Evolutionary conservation across 2,797 vertebrate genomes (phyloP), one percentile per base, ranked within the genome.

Genomic region (Pyrocephalus nanus): DNA sequence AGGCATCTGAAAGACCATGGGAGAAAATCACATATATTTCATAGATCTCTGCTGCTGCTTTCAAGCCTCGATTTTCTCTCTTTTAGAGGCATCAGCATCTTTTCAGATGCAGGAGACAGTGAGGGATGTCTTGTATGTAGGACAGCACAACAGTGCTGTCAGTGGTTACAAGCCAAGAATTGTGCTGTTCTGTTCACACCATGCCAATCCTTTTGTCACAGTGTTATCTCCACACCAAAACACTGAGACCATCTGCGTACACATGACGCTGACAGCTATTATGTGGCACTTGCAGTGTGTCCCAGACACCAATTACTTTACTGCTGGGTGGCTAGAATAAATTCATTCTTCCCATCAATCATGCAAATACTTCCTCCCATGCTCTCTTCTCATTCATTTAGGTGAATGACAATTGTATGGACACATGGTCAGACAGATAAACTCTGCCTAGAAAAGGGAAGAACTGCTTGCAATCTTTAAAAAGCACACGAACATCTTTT

Each of bases 171-270:
- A 6, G 84, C 92, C 93, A 89, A 73, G 43, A 60, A 26, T 11
- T 27, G 34, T 48, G 83, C 55, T 86, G 51, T 18, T 89, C 88
- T 75, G 77, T 80, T 96, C 84, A 45, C 77, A 81, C 88, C 57
- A 53, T 19, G 91, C 67, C 79, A 96, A 86, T 83, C 50, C 42
- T 90, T 95, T 92, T 94, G 86, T 95, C 93, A 92, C 89, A 86
- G 64, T 64, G 70, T 95, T 93, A 70, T 96, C 92, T 78, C 62
- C 64, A 81, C 88, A 75, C 80, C 40, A 64, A 93, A 93, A 90
- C 89, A 74, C 48, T 88, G 77, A 90, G 84, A 72, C 95, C 94
- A 94, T 96, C 96, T 96, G 96, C 58, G 53, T 86, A 42, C 88
- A 91, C 48, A 88, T 74, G 90, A 87, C 93, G 87, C 79, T 91